Evolutionary conservation across 2,113 vertebrate species (phyloP).

Genomic region (Carassius auratus): DNA sequence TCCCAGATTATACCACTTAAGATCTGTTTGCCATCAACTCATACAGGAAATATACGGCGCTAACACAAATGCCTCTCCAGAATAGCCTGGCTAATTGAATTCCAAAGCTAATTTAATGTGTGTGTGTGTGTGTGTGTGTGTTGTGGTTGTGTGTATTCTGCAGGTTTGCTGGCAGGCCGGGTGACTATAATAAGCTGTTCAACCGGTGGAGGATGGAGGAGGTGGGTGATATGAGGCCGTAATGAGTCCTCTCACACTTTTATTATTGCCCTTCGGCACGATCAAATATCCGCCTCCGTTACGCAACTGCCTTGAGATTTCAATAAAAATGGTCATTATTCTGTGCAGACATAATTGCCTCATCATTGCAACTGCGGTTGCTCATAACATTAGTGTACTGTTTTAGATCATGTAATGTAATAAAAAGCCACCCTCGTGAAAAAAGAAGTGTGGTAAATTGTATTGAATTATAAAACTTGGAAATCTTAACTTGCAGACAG

Average conservation of each 20-base stretch:
- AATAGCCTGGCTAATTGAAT: constrained; percentile 60
- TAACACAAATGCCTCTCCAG: background rate
- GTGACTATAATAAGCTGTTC: constrained; percentile 98
- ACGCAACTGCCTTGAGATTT: background rate
- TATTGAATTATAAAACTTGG: background rate
- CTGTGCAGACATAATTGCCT: background rate
- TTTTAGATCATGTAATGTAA: background rate
- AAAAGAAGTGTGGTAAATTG: background rate
- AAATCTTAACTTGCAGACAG: background rate
- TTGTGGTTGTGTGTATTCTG: constrained; percentile 36
- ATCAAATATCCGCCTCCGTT: constrained; percentile 38
- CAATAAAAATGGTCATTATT: constrained; percentile 5
- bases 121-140: constrained; percentile 50
- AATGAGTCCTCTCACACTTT: constrained; percentile 36
- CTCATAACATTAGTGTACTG: background rate
- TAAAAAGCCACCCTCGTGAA: background rate
- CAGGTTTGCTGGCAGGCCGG: constrained; percentile 96
- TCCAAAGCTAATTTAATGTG: constrained; percentile 51
- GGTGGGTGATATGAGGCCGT: constrained; percentile 77
- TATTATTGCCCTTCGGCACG: constrained; percentile 18
- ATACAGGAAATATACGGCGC: background rate
- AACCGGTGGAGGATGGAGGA: constrained; percentile 97
- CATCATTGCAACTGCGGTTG: background rate
- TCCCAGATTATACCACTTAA: background rate
- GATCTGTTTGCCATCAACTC: background rate